Evolutionary conservation across 2,888 invertebrate genomes (phyloP), one percentile per base, ranked within the genome.

Genomic region (Nycteola revayana): DNA sequence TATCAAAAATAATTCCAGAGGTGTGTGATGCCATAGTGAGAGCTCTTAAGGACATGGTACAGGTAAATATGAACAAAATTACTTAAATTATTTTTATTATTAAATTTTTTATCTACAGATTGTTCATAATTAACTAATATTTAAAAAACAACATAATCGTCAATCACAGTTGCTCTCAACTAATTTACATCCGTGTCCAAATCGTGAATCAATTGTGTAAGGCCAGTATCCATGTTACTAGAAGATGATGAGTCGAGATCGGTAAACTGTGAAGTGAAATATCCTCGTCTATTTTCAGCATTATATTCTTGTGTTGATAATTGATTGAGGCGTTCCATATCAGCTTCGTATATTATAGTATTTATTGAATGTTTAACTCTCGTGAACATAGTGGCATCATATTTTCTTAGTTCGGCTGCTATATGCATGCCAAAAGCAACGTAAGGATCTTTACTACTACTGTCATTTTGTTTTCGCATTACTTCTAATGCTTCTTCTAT

Each of bases 351-450:
- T 32, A 47, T 42, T 34, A 47, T 14, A 47, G 39, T 47, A 42
- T 38, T 42, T 23, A 46, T 42, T 28, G 36, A 39, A 42, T 42
- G 42, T 42, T 46, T 39, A 33, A 36, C 33, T 11, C 26, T 23
- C 23, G 31, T 8, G 27, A 36, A 36, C 27, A 17, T 36, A 26
- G 27, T 32, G 28, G 34, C 34, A 32, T 47, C 33, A 32, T 41
- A 43, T 48, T 43, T 43, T 43, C 28, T 36, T 27, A 40, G 30
- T 40, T 43, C 46, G 21, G 43, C 8, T 30, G 42, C 43, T 36
- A 50, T 45, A 33, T 44, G 43, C 34, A 29, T 37, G 24, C 46
- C 46, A 44, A 32, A 44, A 44, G 43, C 36, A 39, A 36, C 38
- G 39, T 39, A 41, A 9, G 25, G 25, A 25, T 25, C 8, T n/a